phyloP scores from a whole-genome alignment of 2,113 vertebrate genomes.

The Trichechus manatus region DNA sequence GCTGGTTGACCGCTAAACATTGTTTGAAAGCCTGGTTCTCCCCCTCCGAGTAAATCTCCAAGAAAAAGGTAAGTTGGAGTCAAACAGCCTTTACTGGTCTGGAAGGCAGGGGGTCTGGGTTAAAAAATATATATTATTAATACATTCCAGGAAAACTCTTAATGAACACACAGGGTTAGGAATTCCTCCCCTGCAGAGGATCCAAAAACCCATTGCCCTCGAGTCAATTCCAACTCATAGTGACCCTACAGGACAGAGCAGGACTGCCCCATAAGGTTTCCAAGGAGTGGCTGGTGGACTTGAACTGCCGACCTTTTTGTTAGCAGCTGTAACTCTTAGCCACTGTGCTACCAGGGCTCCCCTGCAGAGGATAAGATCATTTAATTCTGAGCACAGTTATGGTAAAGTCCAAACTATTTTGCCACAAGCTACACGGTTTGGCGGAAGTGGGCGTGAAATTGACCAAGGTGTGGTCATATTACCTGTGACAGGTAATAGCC shows the following conservation, averaged over 20 bases:
- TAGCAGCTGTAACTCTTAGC: too few relatives aligned
- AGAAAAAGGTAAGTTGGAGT: background rate
- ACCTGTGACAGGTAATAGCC: too few relatives aligned
- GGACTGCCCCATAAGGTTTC: too few relatives aligned
- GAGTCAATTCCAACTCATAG: too few relatives aligned
- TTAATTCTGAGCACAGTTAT: background rate
- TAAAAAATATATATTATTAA: background rate
- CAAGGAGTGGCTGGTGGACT: too few relatives aligned
- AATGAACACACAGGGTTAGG: background rate
- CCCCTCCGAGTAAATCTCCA: background rate
- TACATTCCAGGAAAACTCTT: background rate
- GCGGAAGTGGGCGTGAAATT: background rate
- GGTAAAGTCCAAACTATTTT: background rate
- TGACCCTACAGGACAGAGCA: too few relatives aligned
- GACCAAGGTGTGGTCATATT: rapidly evolving
- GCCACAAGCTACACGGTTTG: rapidly evolving
- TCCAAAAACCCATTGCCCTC: too few relatives aligned
- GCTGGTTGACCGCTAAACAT: background rate
- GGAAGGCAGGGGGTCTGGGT: background rate
- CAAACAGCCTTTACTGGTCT: background rate
- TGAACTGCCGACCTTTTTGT: too few relatives aligned
- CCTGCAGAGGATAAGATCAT: background rate
- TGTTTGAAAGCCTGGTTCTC: background rate
- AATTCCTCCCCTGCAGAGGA: background rate
- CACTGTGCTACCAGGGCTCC: too few relatives aligned